A percentile compares a stretch with the other conserved stretches of the same genome.
These are phyloP conservation scores for Ornithoptera alexandrae DNA, from an alignment of 2,888 invertebrate species.

Conservation along the genomic window DNA sequence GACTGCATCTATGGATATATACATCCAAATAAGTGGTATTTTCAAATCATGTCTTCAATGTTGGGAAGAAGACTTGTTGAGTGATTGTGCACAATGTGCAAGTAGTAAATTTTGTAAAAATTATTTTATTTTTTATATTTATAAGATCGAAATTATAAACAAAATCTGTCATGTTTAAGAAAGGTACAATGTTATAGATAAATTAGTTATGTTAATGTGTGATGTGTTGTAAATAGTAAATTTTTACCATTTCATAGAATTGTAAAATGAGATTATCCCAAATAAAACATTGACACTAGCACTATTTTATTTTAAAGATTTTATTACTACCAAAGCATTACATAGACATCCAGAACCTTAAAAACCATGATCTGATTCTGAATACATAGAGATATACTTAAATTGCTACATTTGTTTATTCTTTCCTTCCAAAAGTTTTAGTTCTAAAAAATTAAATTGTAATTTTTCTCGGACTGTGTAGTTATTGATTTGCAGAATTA, in stretches of 20 bases:
- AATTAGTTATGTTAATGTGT: conserved; percentile 67
- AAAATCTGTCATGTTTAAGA: conserved; percentile 57
- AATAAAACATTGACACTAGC: conserved; percentile 72
- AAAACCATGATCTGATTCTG: too few relatives aligned
- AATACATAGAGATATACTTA: too few relatives aligned
- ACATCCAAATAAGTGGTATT: background rate
- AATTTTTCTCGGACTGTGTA: background rate
- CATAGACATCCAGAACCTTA: background rate
- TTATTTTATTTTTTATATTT: conserved; percentile 74
- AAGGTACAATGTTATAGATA: conserved; percentile 73
- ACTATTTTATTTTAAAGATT: conserved; percentile 30
- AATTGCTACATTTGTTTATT: too few relatives aligned
- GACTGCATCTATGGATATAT: conserved; percentile 14
- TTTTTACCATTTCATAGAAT: conserved; percentile 74
- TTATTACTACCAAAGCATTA: background rate
- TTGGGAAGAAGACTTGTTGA: conserved; percentile 31
- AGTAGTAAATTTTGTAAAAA: conserved; percentile 66
- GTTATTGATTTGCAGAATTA: conserved; percentile 60
- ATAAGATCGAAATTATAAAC: conserved; percentile 62
- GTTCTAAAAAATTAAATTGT: background rate
- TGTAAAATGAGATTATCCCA: conserved; percentile 78
- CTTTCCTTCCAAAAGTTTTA: background rate
- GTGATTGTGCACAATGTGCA: conserved; percentile 67
- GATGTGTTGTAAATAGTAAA: conserved; percentile 72
- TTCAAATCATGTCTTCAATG: conserved; percentile 8